Evolutionary conservation across 1,140 invertebrate species (phyloP), one percentile per base, ranked within the genome.

Genomic region (Drosophila erecta): DNA sequence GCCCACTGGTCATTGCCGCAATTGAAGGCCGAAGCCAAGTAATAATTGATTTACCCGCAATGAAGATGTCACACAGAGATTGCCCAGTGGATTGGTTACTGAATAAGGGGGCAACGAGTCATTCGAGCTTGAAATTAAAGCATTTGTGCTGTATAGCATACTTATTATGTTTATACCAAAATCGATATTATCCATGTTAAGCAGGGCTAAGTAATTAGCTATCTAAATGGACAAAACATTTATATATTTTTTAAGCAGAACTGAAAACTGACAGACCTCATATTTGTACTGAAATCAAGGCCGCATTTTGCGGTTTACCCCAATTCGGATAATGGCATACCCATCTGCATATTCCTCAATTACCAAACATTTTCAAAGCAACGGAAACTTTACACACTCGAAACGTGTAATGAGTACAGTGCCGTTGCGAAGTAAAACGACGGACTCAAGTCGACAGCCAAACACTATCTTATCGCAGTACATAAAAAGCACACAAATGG

Each of bases 41-140:
- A 70, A 70, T 70, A 70, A 70, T 70, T 70, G 64, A 70, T 70
- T 70, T 70, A 40, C 35, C 65, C 43, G 35, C 38, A 50, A 50
- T 61, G 49, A 56, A 71, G 30, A 71, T 78, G 60, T 55, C 47
- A 71, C 56, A 55, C 20, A 43, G 58, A 60, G 33, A 60, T 43
- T 44, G 62, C 40, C 14, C 38, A 70, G 41, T 12, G 27, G 3
- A 10, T 30, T 30, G 30, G 15, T 56, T 38, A 56, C 38, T 67
- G n/a, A 47, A 67, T 37, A 35, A 6, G 37, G 24, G 5, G 41
- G 11, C 43, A 33, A 15, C 44, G 61, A 38, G 55, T 46, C 56
- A 62, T 14, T 59, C 15, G 17, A 33, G 38, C 27, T 10, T 10
- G 6, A 43, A 43, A 58, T 27, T 24, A 17, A 20, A 59, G 22